Base-by-base conservation (phyloP, 23 tunicate species). In the Halocynthia aurantium region DNA sequence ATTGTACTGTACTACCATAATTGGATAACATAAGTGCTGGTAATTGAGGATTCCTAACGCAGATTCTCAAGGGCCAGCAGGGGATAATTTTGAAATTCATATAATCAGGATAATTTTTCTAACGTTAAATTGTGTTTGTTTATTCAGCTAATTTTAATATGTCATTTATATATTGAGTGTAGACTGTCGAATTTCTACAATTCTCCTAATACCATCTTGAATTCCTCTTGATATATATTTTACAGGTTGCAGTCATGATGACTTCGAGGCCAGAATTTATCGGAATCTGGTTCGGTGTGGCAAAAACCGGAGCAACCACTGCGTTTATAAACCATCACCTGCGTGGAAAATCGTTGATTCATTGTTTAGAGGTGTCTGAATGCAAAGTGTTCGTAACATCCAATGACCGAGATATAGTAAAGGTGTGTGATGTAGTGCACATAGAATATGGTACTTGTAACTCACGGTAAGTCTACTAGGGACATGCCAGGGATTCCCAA, bases 161-260 rank as follows among this genome's bases (percentile, higher is more conserved):
- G n/a, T n/a, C n/a, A n/a, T n/a, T n/a, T n/a, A n/a, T n/a, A n/a
- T n/a, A n/a, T n/a, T n/a, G n/a, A n/a, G n/a, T n/a, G n/a, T n/a
- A n/a, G n/a, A n/a, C n/a, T n/a, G n/a, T n/a, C n/a, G 44, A 31
- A 31, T 31, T 31, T 31, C 44, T 31, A 31, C 44, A 31, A 0
- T 31, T 31, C 44, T 31, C 44, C 44, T 31, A 31, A 31, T 31
- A 31, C 44, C 44, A 31, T 31, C n/a, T n/a, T 31, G 44, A 31
- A 31, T 0, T 4, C 44, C 44, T 4, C 44, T 31, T 4, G 44
- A 31, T 31, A 31, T 31, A 31, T 67, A 67, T 2, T 18, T 74
- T 74, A 54, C 62, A 91, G 97, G 61, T 91, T 64, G 90, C 88
- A 10, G 7, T 91, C 20, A 53, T 91, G 84, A 91, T 91, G 97